Evolutionary conservation across 1,140 invertebrate genomes (phyloP).

Genomic region (Drosophila sechellia): DNA sequence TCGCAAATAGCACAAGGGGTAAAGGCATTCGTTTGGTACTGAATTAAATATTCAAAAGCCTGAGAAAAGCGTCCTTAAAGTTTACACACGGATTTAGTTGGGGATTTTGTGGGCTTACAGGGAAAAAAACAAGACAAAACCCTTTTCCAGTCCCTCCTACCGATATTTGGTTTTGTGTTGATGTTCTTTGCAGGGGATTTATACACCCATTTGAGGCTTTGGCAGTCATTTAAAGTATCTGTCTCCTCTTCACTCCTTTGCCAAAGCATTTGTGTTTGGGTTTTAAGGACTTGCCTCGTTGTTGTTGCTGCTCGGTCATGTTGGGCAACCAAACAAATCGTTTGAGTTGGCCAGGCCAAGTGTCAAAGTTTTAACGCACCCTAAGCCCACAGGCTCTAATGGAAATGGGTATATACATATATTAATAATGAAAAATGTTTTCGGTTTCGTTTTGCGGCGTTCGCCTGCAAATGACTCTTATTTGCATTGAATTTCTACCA

Average conservation of each 20-base stretch:
- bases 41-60: slow-evolving; percentile 70
- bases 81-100: slow-evolving; percentile 73
- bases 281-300: slow-evolving; percentile 35
- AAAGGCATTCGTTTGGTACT: slow-evolving; percentile 30
- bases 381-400: slow-evolving; percentile 13
- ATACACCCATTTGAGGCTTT: slow-evolving; percentile 52
- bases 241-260: not conserved
- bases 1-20: not conserved
- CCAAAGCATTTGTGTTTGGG: slow-evolving; percentile 68
- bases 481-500: slow-evolving; percentile 38
- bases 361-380: slow-evolving; percentile 73
- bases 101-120: slow-evolving; percentile 55
- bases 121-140: slow-evolving; percentile 45
- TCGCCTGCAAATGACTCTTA: slow-evolving; percentile 39
- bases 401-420: slow-evolving; percentile 19
- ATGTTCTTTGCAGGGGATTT: slow-evolving; percentile 51
- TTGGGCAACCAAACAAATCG: slow-evolving; percentile 73
- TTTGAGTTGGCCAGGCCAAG: slow-evolving; percentile 73
- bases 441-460: not conserved
- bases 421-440: slow-evolving; percentile 52
- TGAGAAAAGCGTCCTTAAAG: slow-evolving; percentile 71
- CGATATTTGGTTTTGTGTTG: slow-evolving; percentile 27
- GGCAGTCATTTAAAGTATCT: slow-evolving; percentile 69
- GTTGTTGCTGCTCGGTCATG: slow-evolving; percentile 54
- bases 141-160: slow-evolving; percentile 17